These are phyloP conservation scores for Prunella himalayana DNA, from an alignment of 2,113 vertebrate species.

Conservation along the genomic window DNA sequence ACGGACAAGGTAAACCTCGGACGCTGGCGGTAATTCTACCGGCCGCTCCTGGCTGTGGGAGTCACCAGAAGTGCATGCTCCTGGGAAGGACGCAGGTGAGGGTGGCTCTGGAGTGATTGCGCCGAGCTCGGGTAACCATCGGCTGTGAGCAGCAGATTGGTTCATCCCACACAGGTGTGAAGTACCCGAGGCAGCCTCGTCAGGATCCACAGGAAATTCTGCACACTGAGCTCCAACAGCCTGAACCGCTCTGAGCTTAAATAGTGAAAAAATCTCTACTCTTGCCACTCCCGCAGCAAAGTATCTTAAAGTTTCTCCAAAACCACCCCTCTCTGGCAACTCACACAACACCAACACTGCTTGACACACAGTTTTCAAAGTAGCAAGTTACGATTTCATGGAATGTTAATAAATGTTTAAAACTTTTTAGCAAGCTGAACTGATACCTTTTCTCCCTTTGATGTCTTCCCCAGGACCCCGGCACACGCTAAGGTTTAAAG, in stretches of 20 bases:
- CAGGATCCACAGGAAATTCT: not conserved
- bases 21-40: accelerated
- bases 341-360: not conserved
- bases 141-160: not conserved
- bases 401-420: not conserved
- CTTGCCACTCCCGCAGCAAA: not conserved
- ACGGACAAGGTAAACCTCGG: not conserved
- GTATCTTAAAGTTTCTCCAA: not conserved
- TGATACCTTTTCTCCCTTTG: not conserved
- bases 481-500: not conserved
- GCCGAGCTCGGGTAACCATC: not conserved
- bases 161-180: not conserved
- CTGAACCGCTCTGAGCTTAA: not conserved
- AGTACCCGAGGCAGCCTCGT: not conserved
- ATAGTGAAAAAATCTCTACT: not conserved
- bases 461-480: not conserved
- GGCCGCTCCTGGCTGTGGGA: not conserved
- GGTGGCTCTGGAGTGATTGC: not conserved
- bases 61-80: accelerated
- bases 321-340: not conserved
- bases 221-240: accelerated
- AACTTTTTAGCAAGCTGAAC: not conserved
- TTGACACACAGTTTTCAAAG: not conserved
- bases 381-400: not conserved
- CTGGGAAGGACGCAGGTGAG: not conserved